phyloP scores from a whole-genome alignment of 2,113 vertebrate species.

The Seriola rivoliana region DNA sequence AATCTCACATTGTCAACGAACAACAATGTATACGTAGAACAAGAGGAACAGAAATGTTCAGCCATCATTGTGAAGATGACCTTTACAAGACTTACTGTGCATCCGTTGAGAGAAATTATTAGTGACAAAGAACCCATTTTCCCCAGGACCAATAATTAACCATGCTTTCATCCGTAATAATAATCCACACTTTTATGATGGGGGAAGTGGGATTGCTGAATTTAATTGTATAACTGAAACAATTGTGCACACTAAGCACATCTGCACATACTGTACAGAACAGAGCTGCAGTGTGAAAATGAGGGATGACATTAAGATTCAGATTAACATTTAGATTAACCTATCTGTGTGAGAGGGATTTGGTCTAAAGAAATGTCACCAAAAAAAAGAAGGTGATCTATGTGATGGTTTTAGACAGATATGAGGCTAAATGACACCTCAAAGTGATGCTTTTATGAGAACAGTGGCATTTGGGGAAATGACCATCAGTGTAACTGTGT shows the following conservation, averaged over 20 bases:
- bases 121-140: conserved; percentile 48
- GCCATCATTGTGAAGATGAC: conserved; percentile 14
- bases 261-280: conserved; percentile 4
- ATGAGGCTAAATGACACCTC: conserved; percentile 39
- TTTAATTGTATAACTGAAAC: conserved; percentile 59
- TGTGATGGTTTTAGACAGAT: conserved; percentile 39
- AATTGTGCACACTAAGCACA: conserved; percentile 21
- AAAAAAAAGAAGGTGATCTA: conserved; percentile 40
- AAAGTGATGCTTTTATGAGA: conserved; percentile 49
- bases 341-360: conserved; percentile 29
- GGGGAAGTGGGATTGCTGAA: conserved; percentile 39
- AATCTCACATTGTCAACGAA: neutral
- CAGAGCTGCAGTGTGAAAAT: conserved; percentile 24
- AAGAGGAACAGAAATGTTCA: conserved; percentile 15
- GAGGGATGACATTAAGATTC: conserved; percentile 20
- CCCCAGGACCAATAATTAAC: conserved; percentile 17
- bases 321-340: conserved; percentile 60
- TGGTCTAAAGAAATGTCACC: conserved; percentile 27
- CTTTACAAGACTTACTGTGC: conserved; percentile 32
- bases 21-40: neutral
- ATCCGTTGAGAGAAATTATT: conserved; percentile 29
- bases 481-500: neutral
- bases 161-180: conserved; percentile 12
- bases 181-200: conserved; percentile 28
- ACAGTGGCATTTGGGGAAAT: conserved; percentile 37